Base-by-base conservation (phyloP, 2,888 invertebrate species). In the Latheticus oryzae region DNA sequence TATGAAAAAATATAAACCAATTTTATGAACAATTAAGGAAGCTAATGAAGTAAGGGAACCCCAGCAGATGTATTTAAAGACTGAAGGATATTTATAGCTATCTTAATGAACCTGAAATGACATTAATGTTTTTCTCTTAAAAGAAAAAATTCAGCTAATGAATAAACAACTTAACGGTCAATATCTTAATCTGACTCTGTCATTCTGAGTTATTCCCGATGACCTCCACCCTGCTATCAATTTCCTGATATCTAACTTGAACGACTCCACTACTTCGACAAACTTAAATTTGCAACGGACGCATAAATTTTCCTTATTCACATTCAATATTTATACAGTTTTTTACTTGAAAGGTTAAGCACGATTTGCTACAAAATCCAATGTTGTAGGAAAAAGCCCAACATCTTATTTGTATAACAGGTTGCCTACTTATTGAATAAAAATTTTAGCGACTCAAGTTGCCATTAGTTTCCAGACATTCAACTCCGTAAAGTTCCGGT, bases 171-270 rank as follows among this genome's bases (percentile, higher is more conserved):
- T 11, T 13, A 28, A 9, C 26, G 42, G 35, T 30, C 48, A 48
- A 48, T 40, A 35, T 17, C 30, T 11, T 57, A 57, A 57, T 57
- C 56, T 30, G 4, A 8, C 5, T n/a, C 30, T 57, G 56, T 57
- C 56, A 43, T 12, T 40, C 43, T 51, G 56, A 57, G 42, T 57
- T 57, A 57, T 37, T 51, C 13, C 33, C 43, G 26, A 5, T 50
- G 51, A 51, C 48, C 48, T 42, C 16, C 48, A 47, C 26, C 38
- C 38, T n/a, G 55, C 37, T 33, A 56, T 56, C 50, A 42, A 42
- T 56, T 50, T 50, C 48, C 35, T 56, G 56, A n/a, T n/a, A n/a
- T n/a, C n/a, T n/a, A n/a, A n/a, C n/a, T n/a, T n/a, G n/a, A n/a
- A n/a, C n/a, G n/a, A n/a, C n/a, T n/a, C n/a, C n/a, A n/a, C n/a